Evolutionary conservation across 2,888 invertebrate genomes (phyloP), one percentile per base, ranked within the genome.

Genomic region (Apamea sordens): DNA sequence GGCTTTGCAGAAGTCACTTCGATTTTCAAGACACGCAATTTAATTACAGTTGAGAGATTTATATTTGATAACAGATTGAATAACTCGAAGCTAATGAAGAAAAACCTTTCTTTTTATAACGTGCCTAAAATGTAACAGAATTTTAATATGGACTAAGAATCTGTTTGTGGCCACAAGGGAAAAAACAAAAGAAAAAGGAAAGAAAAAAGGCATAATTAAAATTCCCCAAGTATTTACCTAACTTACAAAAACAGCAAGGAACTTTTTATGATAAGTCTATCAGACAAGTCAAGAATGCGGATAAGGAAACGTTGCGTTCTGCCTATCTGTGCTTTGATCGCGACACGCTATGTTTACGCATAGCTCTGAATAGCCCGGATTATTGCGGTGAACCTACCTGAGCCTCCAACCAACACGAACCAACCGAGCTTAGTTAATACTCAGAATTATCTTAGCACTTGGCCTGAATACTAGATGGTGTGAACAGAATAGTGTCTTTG

Each of bases 251-350:
- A 59, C 2, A 68, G 7, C 24, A 65, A 47, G 24, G 11, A 70
- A 44, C 10, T 47, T 65, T 63, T 81, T 76, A 73, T 82, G 56
- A 76, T 75, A 73, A 56, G 53, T 59, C 15, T 53, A 78, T 72
- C 70, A 64, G 36, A 73, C 44, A 59, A 74, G n/a, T 15, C 5
- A 67, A 50, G 64, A 76, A 83, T 86, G 83, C 56, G 84, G 68
- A 72, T 28, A 64, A 84, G 80, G 87, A 85, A 85, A 75, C 69
- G 80, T 85, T 80, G 85, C 85, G 87, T 84, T 87, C 69, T 75
- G 59, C 65, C 44, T 80, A 85, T 85, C 85, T 75, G 8, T 18
- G 50, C 13, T 59, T 63, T 6, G 76, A 85, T 85, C 87, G 36
- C 59, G 15, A 76, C 87, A 87, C 87, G 85, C 84, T 28, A 87